phyloP scores from a whole-genome alignment of 1,140 invertebrate species.

The Planococcus citri region DNA sequence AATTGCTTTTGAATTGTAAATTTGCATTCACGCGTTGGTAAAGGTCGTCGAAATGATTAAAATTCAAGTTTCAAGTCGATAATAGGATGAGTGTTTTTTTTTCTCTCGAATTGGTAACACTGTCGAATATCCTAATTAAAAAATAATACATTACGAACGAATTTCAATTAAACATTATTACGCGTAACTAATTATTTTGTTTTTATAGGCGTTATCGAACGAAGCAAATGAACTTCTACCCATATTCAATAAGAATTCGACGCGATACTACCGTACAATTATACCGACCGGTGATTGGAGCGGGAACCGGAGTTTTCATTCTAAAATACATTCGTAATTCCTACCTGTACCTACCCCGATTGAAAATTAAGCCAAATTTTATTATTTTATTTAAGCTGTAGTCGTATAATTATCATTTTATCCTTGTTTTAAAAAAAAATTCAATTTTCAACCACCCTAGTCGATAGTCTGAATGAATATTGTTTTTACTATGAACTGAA shows the following conservation, averaged over 20 bases:
- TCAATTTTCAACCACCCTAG: too few relatives aligned
- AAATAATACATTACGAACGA: too few relatives aligned
- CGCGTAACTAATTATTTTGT: slow-evolving; percentile 16
- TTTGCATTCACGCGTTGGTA: neutral
- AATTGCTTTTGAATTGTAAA: neutral
- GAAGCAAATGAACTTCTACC: slow-evolving; percentile 93
- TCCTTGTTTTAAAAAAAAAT: too few relatives aligned
- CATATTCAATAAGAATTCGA: slow-evolving; percentile 91
- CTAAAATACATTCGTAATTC: neutral
- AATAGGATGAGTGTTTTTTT: too few relatives aligned
- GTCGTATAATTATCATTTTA: too few relatives aligned
- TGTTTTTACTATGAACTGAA: too few relatives aligned
- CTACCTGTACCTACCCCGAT: neutral
- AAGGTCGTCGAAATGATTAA: neutral
- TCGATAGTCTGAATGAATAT: too few relatives aligned
- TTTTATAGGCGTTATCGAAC: slow-evolving; percentile 68
- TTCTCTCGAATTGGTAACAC: too few relatives aligned
- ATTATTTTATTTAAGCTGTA: too few relatives aligned
- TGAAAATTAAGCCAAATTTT: neutral
- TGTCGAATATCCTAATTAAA: too few relatives aligned
- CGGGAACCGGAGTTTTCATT: slow-evolving; percentile 3
- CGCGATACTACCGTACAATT: slow-evolving; percentile 70
- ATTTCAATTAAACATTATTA: too few relatives aligned
- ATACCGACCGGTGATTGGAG: slow-evolving; percentile 77
- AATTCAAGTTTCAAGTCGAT: too few relatives aligned